Evolutionary conservation across 1,140 invertebrate genomes (phyloP).

Genomic region (Gonatopus flavifemur): DNA sequence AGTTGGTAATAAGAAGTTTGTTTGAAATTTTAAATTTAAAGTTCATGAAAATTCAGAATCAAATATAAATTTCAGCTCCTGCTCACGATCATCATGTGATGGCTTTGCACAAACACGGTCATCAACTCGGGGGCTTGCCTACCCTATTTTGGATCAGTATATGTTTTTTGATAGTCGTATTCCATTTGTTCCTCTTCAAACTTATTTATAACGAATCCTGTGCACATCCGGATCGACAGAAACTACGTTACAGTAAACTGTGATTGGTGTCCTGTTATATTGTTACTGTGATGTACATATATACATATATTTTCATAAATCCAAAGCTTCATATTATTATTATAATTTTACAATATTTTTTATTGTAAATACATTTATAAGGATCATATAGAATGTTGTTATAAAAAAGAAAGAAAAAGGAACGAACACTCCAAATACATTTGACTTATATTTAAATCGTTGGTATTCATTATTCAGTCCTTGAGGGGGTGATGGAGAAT

Average conservation of each 20-base stretch:
- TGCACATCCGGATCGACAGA: slow-evolving; percentile 67
- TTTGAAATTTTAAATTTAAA: no score
- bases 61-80: slow-evolving; percentile 66
- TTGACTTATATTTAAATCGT: no score
- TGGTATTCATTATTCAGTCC: no score
- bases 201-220: slow-evolving; percentile 91
- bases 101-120: slow-evolving; percentile 88
- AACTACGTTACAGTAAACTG: slow-evolving; percentile 67
- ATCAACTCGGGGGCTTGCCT: slow-evolving; percentile 86
- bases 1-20: no score
- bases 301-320: slow-evolving; percentile 29
- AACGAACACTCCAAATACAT: no score
- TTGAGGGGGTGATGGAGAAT: no score
- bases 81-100: slow-evolving; percentile 92
- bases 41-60: neutral
- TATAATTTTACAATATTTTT: no score
- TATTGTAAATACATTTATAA: no score
- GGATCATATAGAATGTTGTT: no score
- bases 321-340: no score
- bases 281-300: slow-evolving; percentile 22
- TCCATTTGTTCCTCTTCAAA: slow-evolving; percentile 93
- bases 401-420: no score
- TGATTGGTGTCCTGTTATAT: slow-evolving; percentile 46
- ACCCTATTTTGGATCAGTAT: slow-evolving; percentile 93
- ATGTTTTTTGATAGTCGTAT: slow-evolving; percentile 85